Evolutionary conservation across 2,113 vertebrate species (phyloP).

Genomic region (Rhea americana): DNA sequence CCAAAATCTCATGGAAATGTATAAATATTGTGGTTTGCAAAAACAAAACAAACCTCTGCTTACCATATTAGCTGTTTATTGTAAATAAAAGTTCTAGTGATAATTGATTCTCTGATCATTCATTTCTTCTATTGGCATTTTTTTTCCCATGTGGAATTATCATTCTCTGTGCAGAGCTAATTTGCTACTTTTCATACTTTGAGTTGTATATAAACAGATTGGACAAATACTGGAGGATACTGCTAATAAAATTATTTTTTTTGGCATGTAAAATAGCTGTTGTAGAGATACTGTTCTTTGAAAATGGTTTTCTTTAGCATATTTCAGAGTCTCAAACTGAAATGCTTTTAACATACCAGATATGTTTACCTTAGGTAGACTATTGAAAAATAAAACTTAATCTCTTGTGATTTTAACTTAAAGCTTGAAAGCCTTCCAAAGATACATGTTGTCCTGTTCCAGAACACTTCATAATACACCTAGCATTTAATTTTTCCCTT

Average conservation of each 20-base stretch:
- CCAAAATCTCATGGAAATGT: neutral
- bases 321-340: neutral
- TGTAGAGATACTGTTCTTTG: neutral
- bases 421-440: neutral
- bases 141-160: neutral
- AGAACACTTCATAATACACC: neutral
- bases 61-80: neutral
- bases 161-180: neutral
- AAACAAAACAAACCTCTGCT: neutral
- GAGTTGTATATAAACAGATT: neutral
- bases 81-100: neutral
- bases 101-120: neutral
- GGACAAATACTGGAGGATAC: neutral
- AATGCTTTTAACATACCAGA: neutral
- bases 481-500: neutral
- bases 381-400: neutral
- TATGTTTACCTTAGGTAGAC: neutral
- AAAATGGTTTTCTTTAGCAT: too few relatives aligned
- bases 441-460: neutral
- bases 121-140: neutral
- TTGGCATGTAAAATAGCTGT: neutral
- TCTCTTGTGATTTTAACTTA: neutral
- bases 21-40: neutral
- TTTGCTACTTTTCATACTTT: neutral
- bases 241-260: neutral